A percentile compares a stretch with the other conserved stretches of the same genome.
Conservation (phyloP, 2,888 invertebrate genomes). For the Sturmia bella region DNA sequence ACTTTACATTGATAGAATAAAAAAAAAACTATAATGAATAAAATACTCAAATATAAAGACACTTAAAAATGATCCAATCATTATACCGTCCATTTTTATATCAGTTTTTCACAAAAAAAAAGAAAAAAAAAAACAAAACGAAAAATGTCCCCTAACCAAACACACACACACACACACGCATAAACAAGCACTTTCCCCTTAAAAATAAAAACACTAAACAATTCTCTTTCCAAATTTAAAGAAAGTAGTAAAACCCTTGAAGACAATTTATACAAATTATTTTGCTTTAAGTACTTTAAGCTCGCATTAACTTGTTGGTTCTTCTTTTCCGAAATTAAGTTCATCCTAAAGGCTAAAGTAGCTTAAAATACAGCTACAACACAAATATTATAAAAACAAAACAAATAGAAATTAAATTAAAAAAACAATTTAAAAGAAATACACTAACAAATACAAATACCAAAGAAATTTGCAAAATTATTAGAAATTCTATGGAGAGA, state of each 20-base stretch:
- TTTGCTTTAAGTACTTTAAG: slow-evolving; percentile 59
- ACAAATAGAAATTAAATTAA: slow-evolving; percentile 31
- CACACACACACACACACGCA: slow-evolving; percentile 29
- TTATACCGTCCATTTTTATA: slow-evolving; percentile 69
- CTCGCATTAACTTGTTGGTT: slow-evolving; percentile 4
- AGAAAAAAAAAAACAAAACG: too few species aligned
- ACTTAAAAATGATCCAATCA: slow-evolving; percentile 61
- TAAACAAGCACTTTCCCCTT: slow-evolving; percentile 13
- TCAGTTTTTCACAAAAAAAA: slow-evolving; percentile 50
- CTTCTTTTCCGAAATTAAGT: background rate
- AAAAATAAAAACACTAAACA: slow-evolving; percentile 16
- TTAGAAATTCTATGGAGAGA: slow-evolving; percentile 31
- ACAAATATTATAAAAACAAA: slow-evolving; percentile 7
- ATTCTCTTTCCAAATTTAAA: slow-evolving; percentile 7
- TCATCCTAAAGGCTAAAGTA: slow-evolving; percentile 26
- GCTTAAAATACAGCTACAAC: background rate
- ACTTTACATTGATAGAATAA: slow-evolving; percentile 52
- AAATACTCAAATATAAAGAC: slow-evolving; percentile 9
- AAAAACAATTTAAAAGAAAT: slow-evolving; percentile 54
- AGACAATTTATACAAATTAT: slow-evolving; percentile 69
- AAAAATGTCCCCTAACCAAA: slow-evolving; percentile 30
- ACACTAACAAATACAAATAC: slow-evolving; percentile 45
- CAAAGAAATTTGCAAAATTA: slow-evolving; percentile 63
- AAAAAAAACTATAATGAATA: slow-evolving; percentile 19
- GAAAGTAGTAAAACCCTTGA: slow-evolving; percentile 8